A percentile compares a stretch with the other conserved stretches of the same genome.
Evolutionary conservation across 2,113 vertebrate species (phyloP).

Genomic region (Struthio camelus): DNA sequence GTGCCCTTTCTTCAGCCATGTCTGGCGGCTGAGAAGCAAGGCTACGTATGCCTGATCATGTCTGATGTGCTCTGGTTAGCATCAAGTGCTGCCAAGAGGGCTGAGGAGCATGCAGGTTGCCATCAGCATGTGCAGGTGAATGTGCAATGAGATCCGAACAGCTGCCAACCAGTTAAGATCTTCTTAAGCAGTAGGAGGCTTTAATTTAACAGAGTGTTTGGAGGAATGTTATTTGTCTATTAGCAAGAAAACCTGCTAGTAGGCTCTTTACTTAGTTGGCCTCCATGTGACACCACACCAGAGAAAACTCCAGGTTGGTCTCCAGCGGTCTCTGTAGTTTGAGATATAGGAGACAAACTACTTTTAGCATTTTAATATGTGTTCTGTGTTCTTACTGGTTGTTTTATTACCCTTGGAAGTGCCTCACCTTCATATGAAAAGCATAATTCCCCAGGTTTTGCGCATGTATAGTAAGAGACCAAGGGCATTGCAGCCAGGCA

Average conservation of each 20-base stretch:
- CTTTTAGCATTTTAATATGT: background rate
- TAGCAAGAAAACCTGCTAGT: background rate
- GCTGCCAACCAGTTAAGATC: background rate
- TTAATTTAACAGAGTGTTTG: background rate
- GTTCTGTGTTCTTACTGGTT: background rate
- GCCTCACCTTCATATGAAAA: background rate
- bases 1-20: background rate
- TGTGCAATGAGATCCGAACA: background rate
- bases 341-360: background rate
- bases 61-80: background rate
- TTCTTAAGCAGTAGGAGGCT: background rate
- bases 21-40: background rate
- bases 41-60: fast-evolving
- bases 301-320: background rate
- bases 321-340: background rate
- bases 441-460: background rate
- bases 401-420: background rate
- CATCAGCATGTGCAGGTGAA: background rate
- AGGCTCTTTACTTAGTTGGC: background rate
- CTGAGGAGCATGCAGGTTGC: background rate
- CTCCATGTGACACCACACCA: background rate
- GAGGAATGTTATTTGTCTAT: background rate
- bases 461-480: fast-evolving
- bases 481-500: fast-evolving
- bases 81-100: background rate